Evolutionary conservation across 2,113 vertebrate genomes (phyloP).

Genomic region (human): GRCh38 chr6:147794501-147795000

Average conservation of each 20-base stretch:
- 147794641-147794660: background rate
- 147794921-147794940: background rate
- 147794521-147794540: conserved; percentile 59
- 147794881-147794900: background rate
- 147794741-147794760: background rate
- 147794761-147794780: background rate
- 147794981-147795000: background rate
- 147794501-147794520: conserved; percentile 50
- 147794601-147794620: conserved; percentile 1
- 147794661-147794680: background rate
- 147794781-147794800: no score
- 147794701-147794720: background rate
- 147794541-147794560: conserved; percentile 44
- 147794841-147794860: background rate
- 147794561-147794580: conserved; percentile 47
- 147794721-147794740: background rate
- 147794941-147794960: background rate
- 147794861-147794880: background rate
- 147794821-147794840: background rate
- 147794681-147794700: background rate
- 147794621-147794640: background rate
- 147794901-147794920: background rate
- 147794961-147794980: no score
- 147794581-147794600: conserved; percentile 38
- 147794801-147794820: background rate